These are phyloP conservation scores for Vidua macroura DNA, from an alignment of 2,113 vertebrate species.

Conservation along the genomic window DNA sequence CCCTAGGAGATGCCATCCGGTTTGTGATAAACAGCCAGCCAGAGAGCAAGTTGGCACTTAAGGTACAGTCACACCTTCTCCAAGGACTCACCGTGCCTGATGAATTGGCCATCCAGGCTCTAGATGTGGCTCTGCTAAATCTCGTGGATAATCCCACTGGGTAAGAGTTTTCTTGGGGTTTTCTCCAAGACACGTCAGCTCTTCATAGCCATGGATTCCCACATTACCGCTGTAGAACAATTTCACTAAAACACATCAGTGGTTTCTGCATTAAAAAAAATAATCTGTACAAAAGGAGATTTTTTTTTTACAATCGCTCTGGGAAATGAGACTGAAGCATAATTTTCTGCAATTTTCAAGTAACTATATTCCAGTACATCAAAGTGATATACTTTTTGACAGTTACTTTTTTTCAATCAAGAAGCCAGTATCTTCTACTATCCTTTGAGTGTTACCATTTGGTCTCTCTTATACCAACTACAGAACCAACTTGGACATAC, in stretches of 20 bases:
- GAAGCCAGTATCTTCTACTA: not conserved
- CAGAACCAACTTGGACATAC: not conserved
- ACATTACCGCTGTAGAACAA: not conserved
- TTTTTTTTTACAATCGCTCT: not conserved
- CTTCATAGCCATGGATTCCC: not conserved
- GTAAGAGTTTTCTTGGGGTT: conserved; percentile 36
- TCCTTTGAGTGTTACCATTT: not conserved
- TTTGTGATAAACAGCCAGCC: conserved; percentile 72
- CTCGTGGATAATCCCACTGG: conserved; percentile 72
- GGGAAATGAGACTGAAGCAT: not conserved
- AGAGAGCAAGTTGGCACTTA: conserved; percentile 75
- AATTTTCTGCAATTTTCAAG: not conserved
- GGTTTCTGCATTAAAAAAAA: not conserved
- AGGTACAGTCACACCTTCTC: conserved; percentile 77
- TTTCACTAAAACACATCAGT: not conserved
- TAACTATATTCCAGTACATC: not conserved
- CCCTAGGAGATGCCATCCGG: conserved; percentile 80
- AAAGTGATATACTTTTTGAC: not conserved
- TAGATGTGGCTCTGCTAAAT: conserved; percentile 84
- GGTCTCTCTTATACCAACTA: not conserved
- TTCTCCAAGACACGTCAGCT: not conserved
- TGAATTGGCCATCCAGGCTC: conserved; percentile 83
- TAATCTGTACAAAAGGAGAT: not conserved
- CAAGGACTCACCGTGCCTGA: conserved; percentile 83
- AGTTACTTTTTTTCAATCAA: not conserved